Evolutionary conservation across 2,113 vertebrate genomes (phyloP), one percentile per base, ranked within the genome.

Genomic region (Spermophilus dauricus): DNA sequence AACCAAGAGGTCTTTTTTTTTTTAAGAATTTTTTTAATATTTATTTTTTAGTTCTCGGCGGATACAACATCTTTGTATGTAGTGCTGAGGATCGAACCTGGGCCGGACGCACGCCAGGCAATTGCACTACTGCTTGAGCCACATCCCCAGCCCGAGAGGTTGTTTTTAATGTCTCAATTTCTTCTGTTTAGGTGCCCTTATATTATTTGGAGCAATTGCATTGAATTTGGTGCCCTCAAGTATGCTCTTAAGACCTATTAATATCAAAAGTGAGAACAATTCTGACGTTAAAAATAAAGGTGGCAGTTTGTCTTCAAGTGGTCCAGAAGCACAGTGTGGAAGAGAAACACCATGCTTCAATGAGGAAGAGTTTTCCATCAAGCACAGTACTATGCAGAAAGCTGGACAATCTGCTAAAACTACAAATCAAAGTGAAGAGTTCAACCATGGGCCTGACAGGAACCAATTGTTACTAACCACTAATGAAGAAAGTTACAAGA

Each of bases 211-310:
- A 39, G 99, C 99, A 67, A 98, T 99, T 94, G 99, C 98, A 99
- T 51, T 99, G 95, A 99, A 99, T 98, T 98, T 99, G 61, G 98
- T 99, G 75, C 99, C 99, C 78, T 99, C 99, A 61, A 99, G 99
- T 96, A 99, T 99, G 99, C 98, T 99, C 76, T 98, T 99, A 98
- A 98, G 99, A 84, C 99, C 99, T 2, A 94, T 98, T 78, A 85
- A 98, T 7, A 67, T 98, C 83, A 98, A 61, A 24, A 92, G 9
- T 0, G 70, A 98, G 0, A 90, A 8, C 4, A 2, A 3, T 65
- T 14, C 67, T 85, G 63, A 80, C 8, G n/a, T 39, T 8, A 0
- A 8, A 88, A 84, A 73, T 0, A 87, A 61, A 24, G 32, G 13
- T 2, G 2, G 0, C 1, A 70, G 17, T 8, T 14, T 75, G 63